Base-by-base conservation (phyloP, 2,113 vertebrate species). In the Antechinus stuartii region DNA sequence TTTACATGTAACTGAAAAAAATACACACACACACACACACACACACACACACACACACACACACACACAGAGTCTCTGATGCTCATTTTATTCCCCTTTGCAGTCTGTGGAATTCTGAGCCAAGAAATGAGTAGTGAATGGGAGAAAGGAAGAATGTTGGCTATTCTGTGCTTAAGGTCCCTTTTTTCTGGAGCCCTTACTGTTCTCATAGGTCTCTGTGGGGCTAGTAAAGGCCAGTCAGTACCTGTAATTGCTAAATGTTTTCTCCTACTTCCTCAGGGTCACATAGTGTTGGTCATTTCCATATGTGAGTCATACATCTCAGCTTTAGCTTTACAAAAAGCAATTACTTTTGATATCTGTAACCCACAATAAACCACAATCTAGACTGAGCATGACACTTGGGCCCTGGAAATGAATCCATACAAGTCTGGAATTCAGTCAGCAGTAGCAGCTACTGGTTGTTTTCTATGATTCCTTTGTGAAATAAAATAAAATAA, bases 401-500 rank as follows among this genome's bases (percentile, higher is more conserved):
- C 56, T 42, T 0, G 9, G 49, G 76, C 50, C 27, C 6, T 26
- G 47, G 46, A 95, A 54, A 92, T 49, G 3, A 10, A 93, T 8
- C 24, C 42, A 23, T 5, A 26, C 3, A 92, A 50, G 2, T 89
- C 22, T 22, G 92, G 27, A 76, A 91, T 54, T 46, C 12, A 90
- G 22, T 56, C 57, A 56, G 47, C 3, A 92, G 9, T 1, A 90
- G 55, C 7, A 46, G 26, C 23, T 23, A 22, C n/a, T 84, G 68
- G 68, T 84, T 84, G 68, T 84, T 91, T 92, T 49, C 53, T 92
- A 7, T 90, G 27, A 57, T n/a, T 84, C n/a, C n/a, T 96, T 94
- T 91, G 0, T 68, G 26, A 95, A 91, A 42, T 94, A 89, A 93
- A 90, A 90, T 92, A 54, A 93, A 92, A 4, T 92, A 89, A 97